Conservation (phyloP, 2,113 vertebrate species). For the Notiomystis cincta region DNA sequence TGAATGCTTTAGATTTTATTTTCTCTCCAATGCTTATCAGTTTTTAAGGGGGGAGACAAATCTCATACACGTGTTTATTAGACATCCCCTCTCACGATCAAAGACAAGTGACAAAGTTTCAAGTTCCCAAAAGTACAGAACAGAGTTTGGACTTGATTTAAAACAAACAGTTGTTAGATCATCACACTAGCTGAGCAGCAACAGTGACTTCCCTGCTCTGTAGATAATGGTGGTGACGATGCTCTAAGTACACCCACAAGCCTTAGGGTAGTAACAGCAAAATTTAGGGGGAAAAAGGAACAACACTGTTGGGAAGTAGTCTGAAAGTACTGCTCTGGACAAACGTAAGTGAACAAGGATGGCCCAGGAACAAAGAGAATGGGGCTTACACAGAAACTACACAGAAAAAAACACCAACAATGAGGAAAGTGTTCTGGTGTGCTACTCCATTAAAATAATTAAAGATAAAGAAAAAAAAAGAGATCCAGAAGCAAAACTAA, state of each 20-base stretch:
- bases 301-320: neutral
- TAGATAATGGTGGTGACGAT: neutral
- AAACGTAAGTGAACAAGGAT: neutral
- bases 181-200: neutral
- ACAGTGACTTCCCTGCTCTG: neutral
- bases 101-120: neutral
- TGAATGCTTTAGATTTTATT: neutral
- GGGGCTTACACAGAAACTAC: neutral
- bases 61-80: neutral
- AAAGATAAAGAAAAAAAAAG: fast-evolving
- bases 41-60: neutral
- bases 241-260: neutral
- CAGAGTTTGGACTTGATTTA: neutral
- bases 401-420: neutral
- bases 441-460: neutral
- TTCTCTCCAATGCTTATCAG: neutral
- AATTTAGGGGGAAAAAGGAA: neutral
- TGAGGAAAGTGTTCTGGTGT: neutral
- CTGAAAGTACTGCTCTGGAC: neutral
- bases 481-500: neutral
- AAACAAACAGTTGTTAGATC: neutral
- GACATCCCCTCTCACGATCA: neutral
- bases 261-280: neutral
- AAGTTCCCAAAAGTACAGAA: neutral
- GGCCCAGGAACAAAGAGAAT: neutral